Percentiles rank a stretch among this genome's conserved stretches.
phyloP scores from a whole-genome alignment of 2,888 invertebrate genomes.

The Meteorus cinctellus region DNA sequence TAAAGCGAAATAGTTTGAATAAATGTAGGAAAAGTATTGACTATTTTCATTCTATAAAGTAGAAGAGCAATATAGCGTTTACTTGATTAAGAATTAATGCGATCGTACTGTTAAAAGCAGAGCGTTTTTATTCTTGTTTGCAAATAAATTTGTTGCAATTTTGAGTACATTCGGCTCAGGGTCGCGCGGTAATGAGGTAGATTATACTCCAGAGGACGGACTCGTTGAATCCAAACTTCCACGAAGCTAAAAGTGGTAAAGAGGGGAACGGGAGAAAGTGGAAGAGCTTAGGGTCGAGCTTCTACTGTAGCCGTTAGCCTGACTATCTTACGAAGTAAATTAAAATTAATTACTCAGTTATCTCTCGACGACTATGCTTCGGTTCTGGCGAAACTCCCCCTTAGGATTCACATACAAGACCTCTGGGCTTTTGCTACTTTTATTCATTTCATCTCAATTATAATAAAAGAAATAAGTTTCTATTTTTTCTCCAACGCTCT shows the following conservation, averaged over 20 bases:
- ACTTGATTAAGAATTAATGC: no score
- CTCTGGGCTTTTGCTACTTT: constrained; percentile 7
- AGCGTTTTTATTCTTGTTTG: background rate
- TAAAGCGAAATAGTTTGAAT: no score
- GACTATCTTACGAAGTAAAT: constrained; percentile 49
- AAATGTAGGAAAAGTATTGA: no score
- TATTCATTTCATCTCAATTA: constrained; percentile 11
- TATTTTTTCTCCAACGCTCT: no score
- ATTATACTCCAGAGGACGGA: constrained; percentile 12
- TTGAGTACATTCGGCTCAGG: background rate
- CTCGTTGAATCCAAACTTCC: constrained; percentile 42
- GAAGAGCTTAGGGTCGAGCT: constrained; percentile 15
- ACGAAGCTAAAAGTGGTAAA: constrained; percentile 15
- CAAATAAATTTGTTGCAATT: constrained; percentile 12
- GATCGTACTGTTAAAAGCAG: no score
- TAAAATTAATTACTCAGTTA: constrained; percentile 53
- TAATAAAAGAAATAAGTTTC: background rate
- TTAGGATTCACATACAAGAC: background rate
- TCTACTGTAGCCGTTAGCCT: constrained; percentile 14
- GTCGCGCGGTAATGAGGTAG: constrained; percentile 7
- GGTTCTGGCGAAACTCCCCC: constrained; percentile 3
- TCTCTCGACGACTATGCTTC: constrained; percentile 36
- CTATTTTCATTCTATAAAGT: no score
- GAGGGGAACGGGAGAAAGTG: constrained; percentile 6
- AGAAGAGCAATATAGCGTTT: no score